Evolutionary conservation across 1,140 invertebrate genomes (phyloP), one percentile per base, ranked within the genome.

Genomic region (Trichonephila inaurata): DNA sequence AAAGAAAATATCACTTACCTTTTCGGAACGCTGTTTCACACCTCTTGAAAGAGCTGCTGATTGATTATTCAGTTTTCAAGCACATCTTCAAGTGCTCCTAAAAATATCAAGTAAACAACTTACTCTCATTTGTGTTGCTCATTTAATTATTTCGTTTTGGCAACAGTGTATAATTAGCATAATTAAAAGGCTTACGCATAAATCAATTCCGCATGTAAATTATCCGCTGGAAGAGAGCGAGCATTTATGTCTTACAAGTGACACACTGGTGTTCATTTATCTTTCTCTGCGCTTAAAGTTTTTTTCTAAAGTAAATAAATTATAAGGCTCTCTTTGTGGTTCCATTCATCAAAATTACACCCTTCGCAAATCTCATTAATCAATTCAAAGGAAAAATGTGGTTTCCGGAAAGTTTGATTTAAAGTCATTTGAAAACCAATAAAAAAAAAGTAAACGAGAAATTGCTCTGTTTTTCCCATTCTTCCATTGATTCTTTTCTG

Each of bases 121-220:
- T 77, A 77, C 28, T 77, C 28, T 77, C 72, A 77, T 77, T 77
- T 77, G 28, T 40, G 72, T 40, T 77, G 10, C 72, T 77, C 72
- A 77, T 77, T 77, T 77, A 77, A 77, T 77, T 77, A 77, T 77
- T 77, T 77, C 72, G 72, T 77, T 77, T 77, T 14, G 72, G 72
- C 72, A 77, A 77, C 24, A 77, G 28, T 77, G 72, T 40, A 33
- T 77, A 77, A 77, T 77, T 33, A 77, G 12, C 72, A 40, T 77
- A 77, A 77, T 77, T 77, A 77, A 77, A 18, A 40, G 28, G 72
- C 28, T 77, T 77, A 77, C 18, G 6, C 72, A 77, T 77, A 77
- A 77, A 77, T 77, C 72, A 77, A 40, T 77, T 77, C 24, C 14
- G 28, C 72, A 33, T 77, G 72, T 77, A 77, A 77, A 33, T 77